Evolutionary conservation across 1,140 invertebrate species (phyloP).

Genomic region (Drosophila willistoni): DNA sequence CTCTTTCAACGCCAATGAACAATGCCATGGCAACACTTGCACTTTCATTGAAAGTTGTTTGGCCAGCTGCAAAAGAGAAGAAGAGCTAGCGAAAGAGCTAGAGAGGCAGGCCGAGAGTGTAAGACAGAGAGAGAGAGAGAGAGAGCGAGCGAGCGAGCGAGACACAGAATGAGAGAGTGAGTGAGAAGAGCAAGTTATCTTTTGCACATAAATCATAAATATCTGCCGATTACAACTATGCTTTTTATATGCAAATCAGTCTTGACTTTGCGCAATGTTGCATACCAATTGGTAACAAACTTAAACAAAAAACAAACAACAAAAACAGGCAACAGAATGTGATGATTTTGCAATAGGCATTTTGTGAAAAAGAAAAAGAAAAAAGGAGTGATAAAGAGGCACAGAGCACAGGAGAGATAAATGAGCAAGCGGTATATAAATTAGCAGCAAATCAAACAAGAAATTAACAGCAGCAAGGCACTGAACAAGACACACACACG

Average conservation of each 20-base stretch:
- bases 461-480: constrained; percentile 29
- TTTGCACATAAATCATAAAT: constrained; percentile 27
- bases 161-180: constrained; percentile 5
- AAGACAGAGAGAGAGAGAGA: constrained; percentile 16
- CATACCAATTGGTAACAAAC: constrained; percentile 41
- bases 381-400: constrained; percentile 18
- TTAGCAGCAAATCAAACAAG: constrained; percentile 35
- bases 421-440: constrained; percentile 7
- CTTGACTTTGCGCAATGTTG: constrained; percentile 41
- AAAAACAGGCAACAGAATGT: constrained; percentile 28
- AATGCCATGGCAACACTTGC: constrained; percentile 81
- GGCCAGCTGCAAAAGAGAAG: constrained; percentile 46
- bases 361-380: constrained; percentile 17
- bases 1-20: constrained; percentile 41
- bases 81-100: constrained; percentile 11
- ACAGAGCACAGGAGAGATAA: constrained; percentile 9
- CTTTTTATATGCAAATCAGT: constrained; percentile 57
- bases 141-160: constrained; percentile 7
- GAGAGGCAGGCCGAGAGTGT: background rate
- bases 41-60: constrained; percentile 77
- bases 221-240: constrained; percentile 26
- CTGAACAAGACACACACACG: constrained; percentile 37
- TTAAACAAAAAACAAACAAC: background rate
- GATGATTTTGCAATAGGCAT: constrained; percentile 32
- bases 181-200: constrained; percentile 19